These are phyloP conservation scores for Arge pagana DNA, from an alignment of 2,888 invertebrate genomes.

Conservation along the genomic window DNA sequence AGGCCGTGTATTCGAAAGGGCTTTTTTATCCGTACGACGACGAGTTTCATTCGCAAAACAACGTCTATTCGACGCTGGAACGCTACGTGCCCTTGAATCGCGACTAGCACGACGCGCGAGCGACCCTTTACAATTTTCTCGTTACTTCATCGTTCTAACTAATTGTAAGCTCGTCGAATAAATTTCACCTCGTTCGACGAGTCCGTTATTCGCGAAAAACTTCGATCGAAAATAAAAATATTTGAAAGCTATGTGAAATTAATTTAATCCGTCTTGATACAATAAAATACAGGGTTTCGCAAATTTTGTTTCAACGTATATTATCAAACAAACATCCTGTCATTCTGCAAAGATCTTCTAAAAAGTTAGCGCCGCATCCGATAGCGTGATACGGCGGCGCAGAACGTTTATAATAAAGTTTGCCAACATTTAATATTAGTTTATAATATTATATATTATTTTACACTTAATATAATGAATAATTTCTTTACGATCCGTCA, in stretches of 20 bases:
- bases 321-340: conserved; percentile 46
- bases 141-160: too few relatives aligned
- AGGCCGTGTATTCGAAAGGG: too few relatives aligned
- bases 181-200: not conserved
- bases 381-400: conserved; percentile 46
- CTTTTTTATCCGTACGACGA: too few relatives aligned
- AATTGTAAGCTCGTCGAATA: too few relatives aligned
- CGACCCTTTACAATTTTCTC: too few relatives aligned
- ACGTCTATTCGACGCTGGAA: too few relatives aligned
- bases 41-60: too few relatives aligned
- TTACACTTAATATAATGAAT: conserved; percentile 52
- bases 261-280: conserved; percentile 36
- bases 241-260: conserved; percentile 24
- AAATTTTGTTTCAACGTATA: conserved; percentile 37
- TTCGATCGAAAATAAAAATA: not conserved
- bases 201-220: not conserved
- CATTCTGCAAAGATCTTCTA: conserved; percentile 41
- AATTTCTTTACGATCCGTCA: too few relatives aligned
- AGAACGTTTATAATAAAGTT: conserved; percentile 42
- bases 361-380: conserved; percentile 48
- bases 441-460: conserved; percentile 54
- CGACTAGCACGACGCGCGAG: too few relatives aligned
- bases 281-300: conserved; percentile 40
- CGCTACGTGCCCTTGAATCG: too few relatives aligned
- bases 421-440: conserved; percentile 45